Evolutionary conservation across 2,888 invertebrate species (phyloP).

Genomic region (Trissonchulus latispiculum): DNA sequence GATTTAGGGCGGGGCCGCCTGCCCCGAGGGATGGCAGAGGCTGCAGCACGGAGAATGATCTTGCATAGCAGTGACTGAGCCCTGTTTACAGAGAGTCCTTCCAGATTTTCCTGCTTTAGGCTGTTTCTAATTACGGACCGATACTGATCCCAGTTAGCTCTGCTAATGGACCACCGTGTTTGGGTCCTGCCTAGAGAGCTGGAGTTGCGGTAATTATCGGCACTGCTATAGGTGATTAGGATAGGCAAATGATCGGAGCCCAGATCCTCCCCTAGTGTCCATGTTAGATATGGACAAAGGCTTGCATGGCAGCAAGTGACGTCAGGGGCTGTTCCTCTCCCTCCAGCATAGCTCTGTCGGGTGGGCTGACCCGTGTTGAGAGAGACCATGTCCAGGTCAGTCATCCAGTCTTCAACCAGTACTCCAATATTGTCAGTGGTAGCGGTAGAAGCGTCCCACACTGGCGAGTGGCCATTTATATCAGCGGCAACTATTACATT

Average conservation of each 20-base stretch:
- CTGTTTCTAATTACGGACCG: background rate
- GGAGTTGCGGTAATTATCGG: background rate
- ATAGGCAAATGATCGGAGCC: background rate
- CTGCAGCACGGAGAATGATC: background rate
- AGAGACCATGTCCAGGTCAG: background rate
- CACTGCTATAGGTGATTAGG: background rate
- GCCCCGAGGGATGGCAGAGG: background rate
- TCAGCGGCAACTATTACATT: background rate
- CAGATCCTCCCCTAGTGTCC: background rate
- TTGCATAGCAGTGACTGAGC: background rate
- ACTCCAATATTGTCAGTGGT: background rate
- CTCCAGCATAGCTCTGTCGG: background rate
- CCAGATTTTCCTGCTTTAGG: background rate
- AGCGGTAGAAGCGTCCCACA: background rate
- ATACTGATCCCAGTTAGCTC: conserved; percentile 5
- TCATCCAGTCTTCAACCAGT: background rate
- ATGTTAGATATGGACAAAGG: background rate
- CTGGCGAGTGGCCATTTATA: conserved; percentile 4
- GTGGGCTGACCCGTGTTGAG: background rate
- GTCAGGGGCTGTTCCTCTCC: background rate
- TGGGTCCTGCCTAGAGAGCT: background rate
- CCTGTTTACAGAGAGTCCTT: background rate
- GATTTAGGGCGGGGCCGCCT: background rate
- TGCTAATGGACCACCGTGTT: background rate
- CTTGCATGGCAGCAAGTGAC: background rate